A percentile compares a stretch with the other conserved stretches of the same genome.
Conservation (phyloP, 2,797 vertebrate genomes). For the Apogon talboti region DNA sequence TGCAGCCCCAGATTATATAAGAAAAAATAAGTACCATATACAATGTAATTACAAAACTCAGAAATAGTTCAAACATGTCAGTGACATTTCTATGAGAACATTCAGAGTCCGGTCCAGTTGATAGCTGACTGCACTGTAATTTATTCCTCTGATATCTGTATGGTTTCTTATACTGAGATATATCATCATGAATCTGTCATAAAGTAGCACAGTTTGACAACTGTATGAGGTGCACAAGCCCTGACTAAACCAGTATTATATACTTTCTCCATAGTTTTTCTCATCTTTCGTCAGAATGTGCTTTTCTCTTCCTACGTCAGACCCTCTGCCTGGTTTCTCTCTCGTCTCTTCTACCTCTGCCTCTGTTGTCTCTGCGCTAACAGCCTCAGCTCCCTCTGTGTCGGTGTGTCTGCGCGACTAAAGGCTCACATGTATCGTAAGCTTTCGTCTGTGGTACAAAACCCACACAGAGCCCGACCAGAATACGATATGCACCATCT, state of each 20-base stretch:
- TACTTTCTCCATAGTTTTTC: neutral
- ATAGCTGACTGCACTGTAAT: no score
- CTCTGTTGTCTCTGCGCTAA: conserved; percentile 38
- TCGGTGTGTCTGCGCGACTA: conserved; percentile 68
- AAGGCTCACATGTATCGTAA: conserved; percentile 78
- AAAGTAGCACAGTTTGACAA: neutral
- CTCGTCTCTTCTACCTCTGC: conserved; percentile 32
- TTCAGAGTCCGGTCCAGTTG: neutral
- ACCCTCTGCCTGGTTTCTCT: conserved; percentile 27
- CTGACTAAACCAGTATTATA: neutral
- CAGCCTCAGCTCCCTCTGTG: conserved; percentile 66
- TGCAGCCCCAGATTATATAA: no score
- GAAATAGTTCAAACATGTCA: neutral
- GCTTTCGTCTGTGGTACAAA: conserved; percentile 79
- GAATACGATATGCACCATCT: conserved; percentile 81
- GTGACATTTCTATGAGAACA: neutral
- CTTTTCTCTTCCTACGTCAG: conserved; percentile 13
- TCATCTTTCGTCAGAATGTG: neutral
- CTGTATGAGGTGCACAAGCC: neutral
- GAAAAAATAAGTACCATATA: neutral
- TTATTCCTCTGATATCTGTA: neutral
- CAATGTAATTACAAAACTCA: conserved; percentile 1
- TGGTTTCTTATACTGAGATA: conserved; percentile 8
- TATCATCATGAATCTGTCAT: neutral
- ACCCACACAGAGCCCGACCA: conserved; percentile 71